A percentile compares a stretch with the other conserved stretches of the same genome.
Conservation (phyloP, 2,113 vertebrate genomes). For the Lepus europaeus region DNA sequence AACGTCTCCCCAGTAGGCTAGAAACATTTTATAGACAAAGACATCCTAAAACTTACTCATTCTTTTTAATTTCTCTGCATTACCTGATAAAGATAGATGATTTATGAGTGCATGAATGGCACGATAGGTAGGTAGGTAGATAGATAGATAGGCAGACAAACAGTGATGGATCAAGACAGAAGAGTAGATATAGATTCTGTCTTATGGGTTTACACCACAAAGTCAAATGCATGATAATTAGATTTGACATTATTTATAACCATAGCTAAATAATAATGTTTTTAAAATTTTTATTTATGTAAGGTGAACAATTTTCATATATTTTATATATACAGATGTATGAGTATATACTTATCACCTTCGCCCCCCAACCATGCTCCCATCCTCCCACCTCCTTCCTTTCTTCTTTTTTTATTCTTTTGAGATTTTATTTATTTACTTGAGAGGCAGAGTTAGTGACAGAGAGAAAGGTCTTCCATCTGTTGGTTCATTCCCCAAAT, state of each 20-base stretch:
- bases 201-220: background rate
- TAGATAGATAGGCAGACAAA: background rate
- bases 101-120: too few relatives aligned
- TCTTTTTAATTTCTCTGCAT: background rate
- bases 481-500: too few relatives aligned
- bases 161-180: background rate
- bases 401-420: too few relatives aligned
- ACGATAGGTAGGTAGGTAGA: background rate
- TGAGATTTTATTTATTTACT: too few relatives aligned
- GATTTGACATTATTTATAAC: constrained; percentile 41
- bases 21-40: constrained; percentile 16
- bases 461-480: too few relatives aligned
- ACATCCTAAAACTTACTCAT: background rate
- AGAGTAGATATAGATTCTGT: background rate
- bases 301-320: too few relatives aligned
- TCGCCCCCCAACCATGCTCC: too few relatives aligned
- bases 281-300: background rate
- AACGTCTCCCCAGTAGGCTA: background rate
- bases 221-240: constrained; percentile 4
- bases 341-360: too few relatives aligned
- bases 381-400: too few relatives aligned
- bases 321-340: too few relatives aligned
- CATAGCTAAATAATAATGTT: constrained; percentile 27
- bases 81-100: background rate
- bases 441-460: too few relatives aligned